Percentiles rank a stretch among this genome's conserved stretches.
Evolutionary conservation across 2,888 invertebrate genomes (phyloP).

Genomic region (Anaspis maculata): DNA sequence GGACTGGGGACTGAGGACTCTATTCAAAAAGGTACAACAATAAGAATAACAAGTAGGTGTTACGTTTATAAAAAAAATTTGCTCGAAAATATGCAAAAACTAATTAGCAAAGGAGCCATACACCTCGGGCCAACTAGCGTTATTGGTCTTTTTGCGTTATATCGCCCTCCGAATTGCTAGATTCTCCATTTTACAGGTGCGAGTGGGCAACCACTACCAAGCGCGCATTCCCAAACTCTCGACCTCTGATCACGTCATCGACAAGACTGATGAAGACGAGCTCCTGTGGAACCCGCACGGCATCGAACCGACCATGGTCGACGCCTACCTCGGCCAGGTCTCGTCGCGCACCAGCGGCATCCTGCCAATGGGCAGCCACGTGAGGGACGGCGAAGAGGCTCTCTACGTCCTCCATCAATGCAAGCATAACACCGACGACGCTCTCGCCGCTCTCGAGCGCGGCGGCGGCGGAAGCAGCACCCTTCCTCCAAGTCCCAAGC

Average conservation of each 20-base stretch:
- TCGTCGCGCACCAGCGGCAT: conserved; percentile 6
- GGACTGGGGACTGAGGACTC: too few relatives aligned
- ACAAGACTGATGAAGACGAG: conserved; percentile 6
- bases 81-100: too few relatives aligned
- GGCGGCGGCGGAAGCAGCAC: too few relatives aligned
- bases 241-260: conserved; percentile 1
- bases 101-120: too few relatives aligned
- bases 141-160: too few relatives aligned
- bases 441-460: conserved; percentile 4
- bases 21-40: too few relatives aligned
- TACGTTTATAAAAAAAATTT: too few relatives aligned
- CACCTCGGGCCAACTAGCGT: too few relatives aligned
- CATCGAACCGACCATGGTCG: conserved; percentile 9
- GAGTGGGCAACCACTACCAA: conserved; percentile 15
- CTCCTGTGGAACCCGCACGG: conserved; percentile 10
- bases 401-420: conserved; percentile 10
- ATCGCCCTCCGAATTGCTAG: too few relatives aligned
- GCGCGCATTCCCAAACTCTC: conserved; percentile 10
- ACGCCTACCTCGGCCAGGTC: conserved; percentile 5
- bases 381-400: conserved; percentile 11
- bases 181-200: too few relatives aligned
- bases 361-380: conserved; percentile 11
- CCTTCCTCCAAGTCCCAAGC: too few relatives aligned
- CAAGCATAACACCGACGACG: conserved; percentile 6
- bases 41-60: too few relatives aligned